Evolutionary conservation across 2,797 vertebrate species (phyloP).

Genomic region (Acanthornis magna): DNA sequence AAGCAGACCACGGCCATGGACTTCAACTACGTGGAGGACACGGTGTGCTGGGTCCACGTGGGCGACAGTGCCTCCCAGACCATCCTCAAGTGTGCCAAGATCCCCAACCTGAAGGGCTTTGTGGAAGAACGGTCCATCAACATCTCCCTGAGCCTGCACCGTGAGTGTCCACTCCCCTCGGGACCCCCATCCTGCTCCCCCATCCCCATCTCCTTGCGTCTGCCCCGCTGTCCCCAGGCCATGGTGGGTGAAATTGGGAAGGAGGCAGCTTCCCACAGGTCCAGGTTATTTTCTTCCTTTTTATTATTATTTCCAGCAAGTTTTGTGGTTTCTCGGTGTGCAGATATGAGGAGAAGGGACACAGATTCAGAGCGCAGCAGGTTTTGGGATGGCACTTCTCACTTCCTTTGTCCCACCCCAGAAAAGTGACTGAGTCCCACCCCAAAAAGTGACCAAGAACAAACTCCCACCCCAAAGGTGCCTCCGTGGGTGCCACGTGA

Average conservation of each 20-base stretch:
- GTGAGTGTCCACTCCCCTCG: conserved; percentile 77
- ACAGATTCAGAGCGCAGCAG: fast-evolving
- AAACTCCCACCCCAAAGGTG: not conserved
- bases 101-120: conserved; percentile 88
- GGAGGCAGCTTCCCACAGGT: not conserved
- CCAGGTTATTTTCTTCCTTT: not conserved
- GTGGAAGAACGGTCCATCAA: conserved; percentile 88
- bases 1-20: conserved; percentile 98
- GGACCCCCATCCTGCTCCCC: not conserved
- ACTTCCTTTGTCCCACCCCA: not conserved
- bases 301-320: not conserved
- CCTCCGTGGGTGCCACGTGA: not conserved
- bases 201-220: fast-evolving
- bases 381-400: fast-evolving
- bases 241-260: not conserved
- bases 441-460: not conserved
- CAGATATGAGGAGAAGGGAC: fast-evolving
- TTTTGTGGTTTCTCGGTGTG: not conserved
- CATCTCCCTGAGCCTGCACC: conserved; percentile 95
- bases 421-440: not conserved
- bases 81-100: conserved; percentile 91
- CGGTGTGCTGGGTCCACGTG: conserved; percentile 94
- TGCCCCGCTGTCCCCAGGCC: not conserved
- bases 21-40: conserved; percentile 90
- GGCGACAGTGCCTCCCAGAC: conserved; percentile 88